Evolutionary conservation across 2,113 vertebrate genomes (phyloP), one percentile per base, ranked within the genome.

Genomic region (Raja brachyura): DNA sequence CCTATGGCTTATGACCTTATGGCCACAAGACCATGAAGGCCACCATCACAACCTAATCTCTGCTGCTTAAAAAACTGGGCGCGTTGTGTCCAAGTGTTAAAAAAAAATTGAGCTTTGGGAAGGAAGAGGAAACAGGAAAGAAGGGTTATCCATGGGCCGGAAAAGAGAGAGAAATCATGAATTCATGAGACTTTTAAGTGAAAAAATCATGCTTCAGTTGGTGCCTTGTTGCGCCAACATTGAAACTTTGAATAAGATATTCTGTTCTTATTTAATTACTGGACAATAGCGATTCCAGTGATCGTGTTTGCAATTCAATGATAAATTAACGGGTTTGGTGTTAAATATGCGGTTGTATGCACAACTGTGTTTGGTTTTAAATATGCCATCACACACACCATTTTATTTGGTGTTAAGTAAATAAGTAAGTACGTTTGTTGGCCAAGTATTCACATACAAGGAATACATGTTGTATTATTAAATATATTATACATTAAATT

Each of bases 91-190:
- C 28, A 88, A 59, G 83, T 5, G 9, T 59, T 54, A 14, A 86
- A 86, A 16, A 28, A 85, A 61, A n/a, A 25, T 59, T 56, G 22
- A 88, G 63, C 2, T 31, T n/a, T 28, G 83, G 59, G 5, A 1
- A 61, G n/a, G 59, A 63, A 33, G 61, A 88, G 14, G 59, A n/a
- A 88, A 66, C 4, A 66, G 59, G 63, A 88, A 88, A 63, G 83
- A 86, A 13, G 63, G 59, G 8, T 63, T 86, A 86, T 88, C 83
- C 83, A 88, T 88, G 83, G 83, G 83, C 83, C 63, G 59, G 83
- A 88, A 83, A 63, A 88, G 83, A 63, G n/a, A 66, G 83, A 48
- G 61, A 31, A 66, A 63, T 61, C 28, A 31, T 88, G 28, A 31
- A 61, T 61, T 88, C 61, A 31, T 14, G 13, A 14, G 56, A 61